Base-by-base conservation (phyloP, 2,797 vertebrate genomes). In the Leucoraja ocellata region DNA sequence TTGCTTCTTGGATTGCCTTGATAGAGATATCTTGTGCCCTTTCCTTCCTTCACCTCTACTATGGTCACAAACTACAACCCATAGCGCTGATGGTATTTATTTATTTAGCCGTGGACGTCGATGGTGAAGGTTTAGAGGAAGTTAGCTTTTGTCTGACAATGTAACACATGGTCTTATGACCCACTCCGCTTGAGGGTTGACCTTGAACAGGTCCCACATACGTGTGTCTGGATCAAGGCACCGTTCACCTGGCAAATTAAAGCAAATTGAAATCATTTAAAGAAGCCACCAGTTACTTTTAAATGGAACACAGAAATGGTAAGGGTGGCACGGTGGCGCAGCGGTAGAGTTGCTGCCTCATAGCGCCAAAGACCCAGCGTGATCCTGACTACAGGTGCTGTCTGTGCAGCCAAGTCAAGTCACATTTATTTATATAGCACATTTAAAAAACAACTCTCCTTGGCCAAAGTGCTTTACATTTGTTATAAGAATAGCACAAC, bases 181-280 rank as follows among this genome's bases (percentile, higher is more conserved):
- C 98, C 98, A 99, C 94, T 98, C 97, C 4, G 97, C 98, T 21
- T 96, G 96, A 0, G 98, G 97, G 94, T 98, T 98, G 94, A 95
- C 96, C 93, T 96, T 97, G 95, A 97, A 97, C 94, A 99, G 95
- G 94, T 98, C 98, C 94, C 98, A 95, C 71, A 98, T 97, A 94
- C 97, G 97, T 91, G 97, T 96, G 93, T 98, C 97, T 0, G 97
- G 97, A 94, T 98, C 98, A 95, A 98, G 94, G 94, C 97, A 97
- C 94, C 94, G 98, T 91, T 98, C 98, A 94, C 97, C 98, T 98
- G 94, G 74, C 39, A 86, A 94, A 94, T 93, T 46, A 68, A 93
- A 78, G 39, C 23, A 84, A 61, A 61, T n/a, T 61, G 11, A 36
- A 88, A 32, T 32, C 28, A 54, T 83, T 83, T 84, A 4, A 84